Base-by-base conservation (phyloP, 2,797 vertebrate genomes). In the Chiloscyllium punctatum region DNA sequence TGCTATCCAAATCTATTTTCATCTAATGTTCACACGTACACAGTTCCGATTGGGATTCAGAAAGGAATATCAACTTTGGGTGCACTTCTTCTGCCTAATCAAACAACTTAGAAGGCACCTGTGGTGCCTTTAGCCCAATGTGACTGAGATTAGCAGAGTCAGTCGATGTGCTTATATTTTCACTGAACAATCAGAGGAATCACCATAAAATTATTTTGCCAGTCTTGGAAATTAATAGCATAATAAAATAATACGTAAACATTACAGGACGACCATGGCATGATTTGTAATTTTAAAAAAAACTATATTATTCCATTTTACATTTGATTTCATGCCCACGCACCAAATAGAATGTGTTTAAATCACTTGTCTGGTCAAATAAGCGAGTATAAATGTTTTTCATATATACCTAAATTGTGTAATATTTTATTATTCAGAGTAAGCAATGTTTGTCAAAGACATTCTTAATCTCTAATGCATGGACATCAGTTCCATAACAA, bases 391-490 rank as follows among this genome's bases (percentile, higher is more conserved):
- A 16, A 37, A 66, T 66, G 69, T 92, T 68, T 92, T 72, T 72
- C 33, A 8, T 27, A 48, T 7, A 48, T 7, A 71, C 92, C 37
- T 42, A 71, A 94, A 94, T 72, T 3, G 7, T 94, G 9, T 25
- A 94, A 94, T 51, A 72, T 72, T 71, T 94, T 48, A 30, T 94
- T 71, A 72, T 72, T 94, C 37, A 88, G 27, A 11, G 25, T 94
- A 42, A 72, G 71, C n/a, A 94, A 94, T 11, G 11, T 69, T 68
- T 69, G 62, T 69, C 37, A 69, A 66, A 30, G n/a, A 37, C 72
- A 42, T 94, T 7, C 69, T 51, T 72, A 13, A 94, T 94, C 18
- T 21, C 68, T 72, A 51, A 71, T 48, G 25, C 30, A 7, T 25
- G 11, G 42, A 94, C 9, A 71, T 72, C 37, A 71, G 68, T 30